Percentiles rank a stretch among this genome's conserved stretches.
Evolutionary conservation across 92 coral and sea anemone species (phyloP).

Genomic region (Zoanthus sansibaricus): DNA sequence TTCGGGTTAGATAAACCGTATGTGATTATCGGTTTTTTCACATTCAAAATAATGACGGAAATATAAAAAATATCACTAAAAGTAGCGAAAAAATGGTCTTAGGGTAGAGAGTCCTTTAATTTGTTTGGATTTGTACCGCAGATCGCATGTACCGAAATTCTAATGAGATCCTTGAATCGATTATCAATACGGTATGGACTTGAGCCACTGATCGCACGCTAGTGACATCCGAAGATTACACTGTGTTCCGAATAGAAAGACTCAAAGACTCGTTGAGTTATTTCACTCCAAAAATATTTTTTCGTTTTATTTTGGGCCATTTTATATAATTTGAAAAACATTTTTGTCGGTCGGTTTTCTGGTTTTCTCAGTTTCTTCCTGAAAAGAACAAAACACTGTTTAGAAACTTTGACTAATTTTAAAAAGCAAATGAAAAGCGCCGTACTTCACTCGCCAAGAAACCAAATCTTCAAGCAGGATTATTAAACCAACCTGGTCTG

Average conservation of each 20-base stretch:
- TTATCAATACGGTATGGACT: no score
- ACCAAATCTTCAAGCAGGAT: background rate
- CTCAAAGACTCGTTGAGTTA: slow-evolving; percentile 15
- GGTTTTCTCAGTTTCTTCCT: background rate
- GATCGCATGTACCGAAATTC: no score
- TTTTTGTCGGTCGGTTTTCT: slow-evolving; percentile 12
- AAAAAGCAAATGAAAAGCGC: background rate
- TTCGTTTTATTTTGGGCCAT: slow-evolving; percentile 2
- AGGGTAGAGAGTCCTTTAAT: no score
- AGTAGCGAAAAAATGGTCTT: no score
- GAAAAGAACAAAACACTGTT: slow-evolving; percentile 11
- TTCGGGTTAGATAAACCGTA: background rate
- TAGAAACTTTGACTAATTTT: background rate
- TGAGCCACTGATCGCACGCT: background rate
- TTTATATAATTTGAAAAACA: slow-evolving; percentile 7
- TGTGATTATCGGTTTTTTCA: no score
- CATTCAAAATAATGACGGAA: no score
- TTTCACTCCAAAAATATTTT: slow-evolving; percentile 22
- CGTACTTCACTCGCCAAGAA: background rate
- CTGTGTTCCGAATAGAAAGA: no score
- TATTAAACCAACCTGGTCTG: no score
- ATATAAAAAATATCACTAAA: no score
- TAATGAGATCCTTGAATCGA: no score
- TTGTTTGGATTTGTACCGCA: no score
- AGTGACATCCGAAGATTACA: background rate